Percentiles rank a stretch among this genome's conserved stretches.
These are phyloP conservation scores for Cyphomyrus plagiostoma DNA, from an alignment of 2,113 vertebrate species.

Conservation along the genomic window DNA sequence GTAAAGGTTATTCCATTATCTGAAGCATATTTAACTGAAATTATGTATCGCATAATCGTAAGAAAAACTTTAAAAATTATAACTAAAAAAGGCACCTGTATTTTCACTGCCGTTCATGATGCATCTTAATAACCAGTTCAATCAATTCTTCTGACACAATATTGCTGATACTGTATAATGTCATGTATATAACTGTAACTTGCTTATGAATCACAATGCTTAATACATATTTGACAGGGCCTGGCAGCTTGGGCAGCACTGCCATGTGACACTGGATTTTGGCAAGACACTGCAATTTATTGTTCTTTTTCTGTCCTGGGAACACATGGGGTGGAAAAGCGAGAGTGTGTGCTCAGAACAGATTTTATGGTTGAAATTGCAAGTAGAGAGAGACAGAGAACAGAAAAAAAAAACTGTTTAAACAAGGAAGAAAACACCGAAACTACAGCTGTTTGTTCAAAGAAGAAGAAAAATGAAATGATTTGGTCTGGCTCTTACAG, in stretches of 20 bases:
- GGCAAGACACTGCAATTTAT: neutral
- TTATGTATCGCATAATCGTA: neutral
- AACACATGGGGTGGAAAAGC: neutral
- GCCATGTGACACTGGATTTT: neutral
- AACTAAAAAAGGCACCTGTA: neutral
- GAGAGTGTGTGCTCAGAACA: neutral
- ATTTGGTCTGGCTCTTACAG: neutral
- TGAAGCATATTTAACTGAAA: slow-evolving; percentile 2
- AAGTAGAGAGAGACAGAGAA: neutral
- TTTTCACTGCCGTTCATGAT: neutral
- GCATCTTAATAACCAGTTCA: neutral
- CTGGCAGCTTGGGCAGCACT: neutral
- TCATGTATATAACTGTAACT: neutral
- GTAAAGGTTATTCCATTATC: neutral
- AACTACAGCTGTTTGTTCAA: neutral
- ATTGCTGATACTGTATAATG: neutral
- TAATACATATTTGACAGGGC: neutral
- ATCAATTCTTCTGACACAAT: neutral
- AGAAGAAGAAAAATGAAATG: neutral
- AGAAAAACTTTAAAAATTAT: neutral
- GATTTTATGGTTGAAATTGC: neutral
- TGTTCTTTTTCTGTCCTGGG: neutral
- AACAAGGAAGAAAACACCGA: neutral
- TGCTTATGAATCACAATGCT: slow-evolving; percentile 1
- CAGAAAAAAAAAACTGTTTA: neutral